Conservation (phyloP, 1,140 invertebrate species). For the Aphaenogaster rudis region DNA sequence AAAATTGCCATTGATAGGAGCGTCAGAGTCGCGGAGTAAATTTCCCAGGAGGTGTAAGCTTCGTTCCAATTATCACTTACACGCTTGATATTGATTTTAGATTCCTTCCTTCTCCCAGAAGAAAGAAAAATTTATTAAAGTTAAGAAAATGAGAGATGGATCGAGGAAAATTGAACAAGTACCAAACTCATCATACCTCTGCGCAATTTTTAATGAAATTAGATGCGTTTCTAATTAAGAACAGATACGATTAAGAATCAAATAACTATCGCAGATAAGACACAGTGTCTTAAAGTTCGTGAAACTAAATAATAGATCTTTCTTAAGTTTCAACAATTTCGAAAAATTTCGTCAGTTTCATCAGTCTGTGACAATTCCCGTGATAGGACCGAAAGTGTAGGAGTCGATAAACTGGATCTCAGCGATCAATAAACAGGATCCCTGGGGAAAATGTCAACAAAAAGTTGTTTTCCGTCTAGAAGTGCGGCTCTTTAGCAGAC, state of each 20-base stretch:
- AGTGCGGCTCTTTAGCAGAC: constrained; percentile 15
- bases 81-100: constrained; percentile 22
- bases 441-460: constrained; percentile 22
- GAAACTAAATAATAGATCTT: neutral
- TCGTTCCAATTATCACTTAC: constrained; percentile 55
- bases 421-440: constrained; percentile 19
- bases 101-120: neutral
- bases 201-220: neutral
- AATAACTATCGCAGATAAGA: neutral
- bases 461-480: constrained; percentile 56
- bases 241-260: neutral
- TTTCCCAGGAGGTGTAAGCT: constrained; percentile 49
- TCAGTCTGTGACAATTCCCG: neutral
- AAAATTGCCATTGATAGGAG: constrained; percentile 48
- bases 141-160: neutral
- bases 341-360: neutral
- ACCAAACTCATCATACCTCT: neutral
- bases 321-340: neutral
- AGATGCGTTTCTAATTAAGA: neutral
- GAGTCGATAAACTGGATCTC: constrained; percentile 41
- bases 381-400: neutral
- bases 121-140: constrained; percentile 31
- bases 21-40: constrained; percentile 31
- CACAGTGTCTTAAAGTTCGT: neutral
- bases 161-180: neutral